Conservation (phyloP, 35 echinoderm and acorn worm genomes). For the Strongylocentrotus purpuratus region DNA sequence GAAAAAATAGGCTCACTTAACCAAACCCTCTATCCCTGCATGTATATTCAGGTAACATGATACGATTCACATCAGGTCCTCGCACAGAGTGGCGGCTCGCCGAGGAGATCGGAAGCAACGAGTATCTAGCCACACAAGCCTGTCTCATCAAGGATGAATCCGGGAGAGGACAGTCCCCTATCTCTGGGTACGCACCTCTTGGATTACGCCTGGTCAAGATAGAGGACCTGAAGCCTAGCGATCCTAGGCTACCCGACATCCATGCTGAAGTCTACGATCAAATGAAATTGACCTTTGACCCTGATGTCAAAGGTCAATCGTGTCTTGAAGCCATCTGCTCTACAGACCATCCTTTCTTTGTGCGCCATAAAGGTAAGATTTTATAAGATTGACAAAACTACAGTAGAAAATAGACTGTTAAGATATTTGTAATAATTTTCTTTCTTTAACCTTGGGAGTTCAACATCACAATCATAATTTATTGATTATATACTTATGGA, state of each 20-base stretch:
- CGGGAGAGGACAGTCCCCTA: conserved; percentile 36
- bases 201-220: conserved; percentile 53
- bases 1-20: not conserved
- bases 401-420: too few relatives aligned
- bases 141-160: not conserved
- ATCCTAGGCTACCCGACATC: not conserved
- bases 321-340: conserved; percentile 32
- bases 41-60: conserved; percentile 27
- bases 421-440: too few relatives aligned
- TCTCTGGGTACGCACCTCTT: conserved; percentile 45
- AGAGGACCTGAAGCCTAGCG: conserved; percentile 44
- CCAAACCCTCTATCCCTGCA: not conserved
- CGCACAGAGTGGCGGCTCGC: conserved; percentile 56
- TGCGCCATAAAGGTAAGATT: conserved; percentile 59
- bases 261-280: conserved; percentile 11
- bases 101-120: conserved; percentile 57
- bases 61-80: conserved; percentile 56
- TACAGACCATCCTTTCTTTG: conserved; percentile 66
- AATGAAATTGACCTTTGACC: conserved; percentile 50
- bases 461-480: too few relatives aligned
- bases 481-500: too few relatives aligned
- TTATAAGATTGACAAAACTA: not conserved
- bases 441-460: too few relatives aligned
- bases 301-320: conserved; percentile 14
- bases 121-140: conserved; percentile 53